Evolutionary conservation across 2,888 invertebrate species (phyloP), one percentile per base, ranked within the genome.

Genomic region (Anarsia innoxiella): DNA sequence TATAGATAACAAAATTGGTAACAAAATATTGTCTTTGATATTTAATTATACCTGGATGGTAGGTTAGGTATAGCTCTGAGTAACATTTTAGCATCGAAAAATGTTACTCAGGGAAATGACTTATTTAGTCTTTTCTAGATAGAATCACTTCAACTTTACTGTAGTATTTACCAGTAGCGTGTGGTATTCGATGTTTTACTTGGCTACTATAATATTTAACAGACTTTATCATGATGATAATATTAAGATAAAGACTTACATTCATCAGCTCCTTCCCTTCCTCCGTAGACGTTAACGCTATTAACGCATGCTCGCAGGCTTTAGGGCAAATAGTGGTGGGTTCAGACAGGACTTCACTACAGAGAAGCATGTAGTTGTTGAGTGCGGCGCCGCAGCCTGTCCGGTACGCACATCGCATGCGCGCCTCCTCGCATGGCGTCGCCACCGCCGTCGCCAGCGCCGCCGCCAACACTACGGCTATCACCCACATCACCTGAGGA

Each of bases 241-340:
- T 19, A n/a, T n/a, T n/a, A n/a, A n/a, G n/a, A n/a, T n/a, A 13
- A 8, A 35, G 39, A 76, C 89, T 88, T 66, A 93, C 93, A 63
- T 88, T 90, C 89, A 92, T 91, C 10, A 94, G 87, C 44, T 89
- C 89, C 58, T 91, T 89, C 35, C 94, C 93, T 63, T 93, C 92
- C 35, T 90, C 91, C 0, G 93, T 93, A 14, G 93, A 91, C 0
- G 91, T 91, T 28, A 94, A 86, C 0, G 93, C 92, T 28, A 94
- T 92, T 25, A 94, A 86, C 0, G 94, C 91, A 59, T 92, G 88
- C 53, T 90, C 90, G 66, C 94, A 94, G 34, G 87, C 82, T 55
- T 90, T 89, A 0, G 92, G 90, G 61, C 95, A 94, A 44, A 66
- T 62, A 50, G 56, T 79, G 53, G 67, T 85, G 23, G 76, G 87